A percentile compares a stretch with the other conserved stretches of the same genome.
These are phyloP conservation scores for Pandemis corylana DNA, from an alignment of 2,888 invertebrate species.

Conservation along the genomic window DNA sequence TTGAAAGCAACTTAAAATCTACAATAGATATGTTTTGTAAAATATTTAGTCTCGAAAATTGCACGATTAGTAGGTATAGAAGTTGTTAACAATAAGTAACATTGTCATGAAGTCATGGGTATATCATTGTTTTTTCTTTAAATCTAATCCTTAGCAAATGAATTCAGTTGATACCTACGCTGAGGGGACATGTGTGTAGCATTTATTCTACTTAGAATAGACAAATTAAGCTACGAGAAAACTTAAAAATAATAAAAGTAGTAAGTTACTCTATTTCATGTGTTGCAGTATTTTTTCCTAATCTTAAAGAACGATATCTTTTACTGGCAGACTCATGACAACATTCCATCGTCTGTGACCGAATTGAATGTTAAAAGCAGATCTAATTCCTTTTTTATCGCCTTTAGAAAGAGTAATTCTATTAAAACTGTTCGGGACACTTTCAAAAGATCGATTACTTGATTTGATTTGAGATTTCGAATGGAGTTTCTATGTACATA, in stretches of 20 bases:
- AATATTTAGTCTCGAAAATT: too few relatives aligned
- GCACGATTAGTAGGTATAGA: too few relatives aligned
- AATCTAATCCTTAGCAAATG: too few relatives aligned
- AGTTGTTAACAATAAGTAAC: too few relatives aligned
- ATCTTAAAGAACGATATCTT: neutral
- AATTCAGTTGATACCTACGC: too few relatives aligned
- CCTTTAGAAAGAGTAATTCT: slow-evolving; percentile 35
- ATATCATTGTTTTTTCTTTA: too few relatives aligned
- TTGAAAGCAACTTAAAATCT: too few relatives aligned
- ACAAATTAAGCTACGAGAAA: neutral
- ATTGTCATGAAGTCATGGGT: too few relatives aligned
- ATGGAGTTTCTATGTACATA: slow-evolving; percentile 33
- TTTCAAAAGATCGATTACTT: slow-evolving; percentile 39
- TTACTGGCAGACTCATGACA: slow-evolving; percentile 1
- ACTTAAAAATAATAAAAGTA: neutral
- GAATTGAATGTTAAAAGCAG: slow-evolving; percentile 29
- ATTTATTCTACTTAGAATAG: neutral
- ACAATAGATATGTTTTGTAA: too few relatives aligned
- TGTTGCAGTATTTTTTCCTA: neutral
- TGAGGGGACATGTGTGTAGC: neutral
- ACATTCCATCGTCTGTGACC: slow-evolving; percentile 6
- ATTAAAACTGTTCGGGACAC: slow-evolving; percentile 33
- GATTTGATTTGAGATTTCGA: slow-evolving; percentile 33
- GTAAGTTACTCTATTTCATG: neutral
- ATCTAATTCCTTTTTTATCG: slow-evolving; percentile 39